Base-by-base conservation (phyloP, 2,797 vertebrate genomes). In the Thalassophryne amazonica region DNA sequence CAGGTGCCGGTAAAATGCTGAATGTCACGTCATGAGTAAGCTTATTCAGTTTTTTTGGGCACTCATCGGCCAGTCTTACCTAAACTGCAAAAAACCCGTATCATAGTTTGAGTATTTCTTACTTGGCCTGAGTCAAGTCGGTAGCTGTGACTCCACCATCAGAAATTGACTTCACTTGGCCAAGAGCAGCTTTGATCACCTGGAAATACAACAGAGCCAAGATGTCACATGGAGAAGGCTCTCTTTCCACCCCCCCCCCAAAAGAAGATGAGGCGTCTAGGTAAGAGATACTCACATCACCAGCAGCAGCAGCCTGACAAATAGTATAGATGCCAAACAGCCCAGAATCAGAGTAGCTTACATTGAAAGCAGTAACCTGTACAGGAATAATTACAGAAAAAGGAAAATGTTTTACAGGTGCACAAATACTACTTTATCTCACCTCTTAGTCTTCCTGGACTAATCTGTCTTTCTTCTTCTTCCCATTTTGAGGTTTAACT, bases 251-350 rank as follows among this genome's bases (percentile, higher is more conserved):
- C n/a, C n/a, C n/a, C n/a, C n/a, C n/a, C n/a, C n/a, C n/a, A n/a
- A n/a, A n/a, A n/a, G n/a, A n/a, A 11, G 35, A 9, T 3, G n/a
- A 22, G 1, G 5, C 29, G 24, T 22, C 2, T 10, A 11, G 6
- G 11, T 7, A 12, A 1, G 1, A 6, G 15, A 36, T 62, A 91
- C 94, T 90, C 84, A 98, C 97, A 53, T 95, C 92, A 20, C 75
- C 81, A 49, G 91, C 76, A 47, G 65, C 73, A 30, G 84, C 56
- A 60, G 88, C 82, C 74, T 96, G 95, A 2, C 91, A 92, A 70
- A 99, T 84, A 12, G 92, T 91, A 41, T 96, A 98, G 58, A 99
- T 30, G 9, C 97, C 97, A 49, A 99, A 99, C 30, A 99, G 92
- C 21, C 95, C 97, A 20, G 94, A 96, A 83, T 99, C 97, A 0